Conservation (phyloP, 2,888 invertebrate species). For the Leptogaster cylindrica region DNA sequence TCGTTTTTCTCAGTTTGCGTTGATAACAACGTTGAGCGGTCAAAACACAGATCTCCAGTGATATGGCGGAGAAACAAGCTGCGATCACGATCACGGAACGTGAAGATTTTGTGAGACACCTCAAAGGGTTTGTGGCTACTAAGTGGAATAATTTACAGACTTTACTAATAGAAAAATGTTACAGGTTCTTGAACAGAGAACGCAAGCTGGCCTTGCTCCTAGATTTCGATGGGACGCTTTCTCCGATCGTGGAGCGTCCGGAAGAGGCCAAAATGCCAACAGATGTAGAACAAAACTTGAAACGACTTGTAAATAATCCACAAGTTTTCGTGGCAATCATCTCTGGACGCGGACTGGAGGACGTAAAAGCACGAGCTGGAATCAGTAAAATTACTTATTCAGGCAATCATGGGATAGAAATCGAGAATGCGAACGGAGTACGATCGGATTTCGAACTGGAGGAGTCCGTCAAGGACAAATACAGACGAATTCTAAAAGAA, state of each 20-base stretch:
- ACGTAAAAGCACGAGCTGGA: slow-evolving; percentile 71
- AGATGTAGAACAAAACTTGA: slow-evolving; percentile 70
- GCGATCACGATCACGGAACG: no score
- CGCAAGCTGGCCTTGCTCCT: slow-evolving; percentile 72
- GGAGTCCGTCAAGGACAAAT: slow-evolving; percentile 69
- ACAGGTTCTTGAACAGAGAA: slow-evolving; percentile 64
- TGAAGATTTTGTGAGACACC: no score
- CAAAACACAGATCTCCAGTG: no score
- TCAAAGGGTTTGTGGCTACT: no score
- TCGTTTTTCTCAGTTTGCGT: no score
- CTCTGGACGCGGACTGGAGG: slow-evolving; percentile 73
- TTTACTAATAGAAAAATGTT: no score
- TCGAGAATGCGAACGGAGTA: slow-evolving; percentile 74
- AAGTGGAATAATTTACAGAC: no score
- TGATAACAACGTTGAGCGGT: no score
- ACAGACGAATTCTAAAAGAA: slow-evolving; percentile 67
- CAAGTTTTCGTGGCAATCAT: slow-evolving; percentile 75
- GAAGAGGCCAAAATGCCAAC: slow-evolving; percentile 71
- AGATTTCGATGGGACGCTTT: slow-evolving; percentile 79
- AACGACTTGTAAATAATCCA: slow-evolving; percentile 69
- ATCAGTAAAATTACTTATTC: slow-evolving; percentile 70
- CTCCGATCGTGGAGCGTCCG: slow-evolving; percentile 75
- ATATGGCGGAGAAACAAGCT: no score
- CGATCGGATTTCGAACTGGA: slow-evolving; percentile 77
- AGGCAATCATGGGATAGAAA: slow-evolving; percentile 78